These are phyloP conservation scores for Heterotis niloticus DNA, from an alignment of 2,113 vertebrate genomes.

Conservation along the genomic window DNA sequence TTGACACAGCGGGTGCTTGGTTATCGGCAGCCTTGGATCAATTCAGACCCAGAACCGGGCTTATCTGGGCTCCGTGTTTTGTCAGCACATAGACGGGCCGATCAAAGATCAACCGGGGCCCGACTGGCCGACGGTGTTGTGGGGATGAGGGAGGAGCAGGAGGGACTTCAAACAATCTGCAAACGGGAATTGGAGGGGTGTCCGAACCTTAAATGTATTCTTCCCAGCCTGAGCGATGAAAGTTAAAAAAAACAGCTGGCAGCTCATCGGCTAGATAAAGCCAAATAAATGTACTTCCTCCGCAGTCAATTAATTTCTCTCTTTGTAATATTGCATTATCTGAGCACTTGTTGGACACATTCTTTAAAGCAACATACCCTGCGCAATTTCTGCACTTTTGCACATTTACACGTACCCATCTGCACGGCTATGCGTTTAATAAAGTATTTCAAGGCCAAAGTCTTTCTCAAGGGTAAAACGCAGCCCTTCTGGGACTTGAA, in stretches of 20 bases:
- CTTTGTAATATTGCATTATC: not conserved
- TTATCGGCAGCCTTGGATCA: not conserved
- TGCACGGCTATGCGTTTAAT: too few species aligned
- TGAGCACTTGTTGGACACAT: too few species aligned
- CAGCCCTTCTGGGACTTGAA: not conserved
- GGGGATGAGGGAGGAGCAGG: constrained; percentile 37
- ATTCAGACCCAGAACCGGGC: not conserved
- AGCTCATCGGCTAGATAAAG: not conserved
- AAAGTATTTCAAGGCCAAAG: too few species aligned
- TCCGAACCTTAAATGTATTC: too few species aligned
- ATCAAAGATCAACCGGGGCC: not conserved
- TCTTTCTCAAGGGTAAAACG: not conserved
- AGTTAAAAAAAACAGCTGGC: not conserved
- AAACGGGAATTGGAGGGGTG: too few species aligned
- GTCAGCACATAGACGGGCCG: constrained; percentile 5
- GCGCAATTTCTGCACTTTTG: too few species aligned
- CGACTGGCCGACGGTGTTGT: constrained; percentile 30
- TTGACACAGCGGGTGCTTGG: not conserved
- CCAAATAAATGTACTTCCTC: not conserved
- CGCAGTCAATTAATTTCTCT: not conserved
- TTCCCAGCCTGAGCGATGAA: not conserved
- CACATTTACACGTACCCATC: too few species aligned
- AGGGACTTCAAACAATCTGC: constrained; percentile 6
- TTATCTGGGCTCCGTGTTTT: constrained; percentile 19
- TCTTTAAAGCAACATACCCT: too few species aligned